Evolutionary conservation across 53 echinoderm and acorn worm species (phyloP).

Genomic region (Echinometra lucunter): DNA sequence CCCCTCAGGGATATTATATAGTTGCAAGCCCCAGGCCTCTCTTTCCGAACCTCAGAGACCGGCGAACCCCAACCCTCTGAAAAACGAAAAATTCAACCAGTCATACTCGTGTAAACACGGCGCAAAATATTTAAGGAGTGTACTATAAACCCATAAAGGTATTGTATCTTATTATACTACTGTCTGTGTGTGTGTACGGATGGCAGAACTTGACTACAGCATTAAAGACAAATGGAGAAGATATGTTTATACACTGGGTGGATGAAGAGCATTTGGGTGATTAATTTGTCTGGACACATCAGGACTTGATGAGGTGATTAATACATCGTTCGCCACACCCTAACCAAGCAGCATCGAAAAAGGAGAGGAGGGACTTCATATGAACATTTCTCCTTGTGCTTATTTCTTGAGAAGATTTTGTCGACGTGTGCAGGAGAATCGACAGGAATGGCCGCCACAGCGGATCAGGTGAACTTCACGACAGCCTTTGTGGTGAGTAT

Average conservation of each 20-base stretch:
- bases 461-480: constrained; percentile 9
- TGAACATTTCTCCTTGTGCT: neutral
- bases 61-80: constrained; percentile 32
- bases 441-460: constrained; percentile 14
- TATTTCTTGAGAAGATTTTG: neutral
- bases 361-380: neutral
- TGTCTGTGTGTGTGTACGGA: neutral
- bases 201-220: no score
- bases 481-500: constrained; percentile 65
- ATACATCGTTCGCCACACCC: neutral
- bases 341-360: neutral
- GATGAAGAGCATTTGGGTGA: neutral
- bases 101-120: constrained; percentile 10
- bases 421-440: no score
- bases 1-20: no score
- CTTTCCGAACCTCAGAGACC: neutral
- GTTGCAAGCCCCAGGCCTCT: no score
- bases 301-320: neutral
- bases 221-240: neutral
- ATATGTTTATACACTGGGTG: neutral
- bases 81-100: neutral
- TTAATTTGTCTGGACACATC: constrained; percentile 2
- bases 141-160: constrained; percentile 53
- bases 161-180: constrained; percentile 5
- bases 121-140: constrained; percentile 9